Base-by-base conservation (phyloP, 2,888 invertebrate genomes). In the Druceiella hillmani region DNA sequence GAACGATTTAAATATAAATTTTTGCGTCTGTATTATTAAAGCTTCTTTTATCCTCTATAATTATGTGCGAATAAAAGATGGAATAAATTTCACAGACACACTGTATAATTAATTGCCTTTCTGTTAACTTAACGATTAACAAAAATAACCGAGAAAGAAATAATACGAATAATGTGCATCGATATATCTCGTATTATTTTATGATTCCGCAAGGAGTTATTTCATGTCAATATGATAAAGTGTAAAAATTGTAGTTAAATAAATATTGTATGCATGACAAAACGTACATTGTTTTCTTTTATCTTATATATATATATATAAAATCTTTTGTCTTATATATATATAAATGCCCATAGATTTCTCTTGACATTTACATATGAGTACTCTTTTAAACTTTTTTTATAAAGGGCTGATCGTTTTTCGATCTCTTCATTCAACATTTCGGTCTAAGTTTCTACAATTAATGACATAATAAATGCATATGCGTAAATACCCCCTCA, bases 201-300 rank as follows among this genome's bases (percentile, higher is more conserved):
- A 39, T 34, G 26, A 41, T 35, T 34, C 41, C 44, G 9, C n/a
- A 17, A 44, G 44, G 33, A 27, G n/a, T 35, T 10, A 36, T 45
- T 43, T 38, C 45, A 30, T 45, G 30, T 40, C 45, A 45, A 43
- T 45, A 45, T 43, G 33, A 45, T 34, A 40, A 38, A 41, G 44
- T 44, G 38, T 42, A 44, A 44, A 33, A 31, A 42, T 30, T 20
- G n/a, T 20, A n/a, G n/a, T n/a, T n/a, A n/a, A 20, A 20, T 6
- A 20, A 20, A 20, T 20, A 20, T 20, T 20, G n/a, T 20, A 20
- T 20, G 22, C 9, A 9, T 20, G n/a, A n/a, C n/a, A 20, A 20
- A 7, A 20, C 6, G 6, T 20, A 20, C 22, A 6, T 20, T 9
- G 22, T 20, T 20, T 20, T 20, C 22, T 20, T 20, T 20, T 20